A percentile compares a stretch with the other conserved stretches of the same genome.
Conservation (phyloP, 1,140 invertebrate species). For the Pteromalus puparum region DNA sequence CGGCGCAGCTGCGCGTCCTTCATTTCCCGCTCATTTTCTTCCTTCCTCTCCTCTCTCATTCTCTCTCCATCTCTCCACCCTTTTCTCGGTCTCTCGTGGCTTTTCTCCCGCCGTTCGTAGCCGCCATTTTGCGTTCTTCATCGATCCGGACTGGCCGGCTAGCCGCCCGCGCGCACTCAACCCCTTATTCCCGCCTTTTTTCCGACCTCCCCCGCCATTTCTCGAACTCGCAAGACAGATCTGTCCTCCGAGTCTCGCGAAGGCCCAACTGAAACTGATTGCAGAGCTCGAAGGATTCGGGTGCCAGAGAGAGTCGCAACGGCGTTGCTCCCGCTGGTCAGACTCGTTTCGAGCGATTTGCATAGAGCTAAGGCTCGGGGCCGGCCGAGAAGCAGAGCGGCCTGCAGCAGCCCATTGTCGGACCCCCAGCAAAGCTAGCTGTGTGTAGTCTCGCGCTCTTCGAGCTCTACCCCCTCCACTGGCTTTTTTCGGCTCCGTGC, state of each 20-base stretch:
- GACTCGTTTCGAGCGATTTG: constrained; percentile 71
- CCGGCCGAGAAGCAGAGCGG: constrained; percentile 61
- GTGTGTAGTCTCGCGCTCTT: background rate
- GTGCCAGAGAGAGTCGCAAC: background rate
- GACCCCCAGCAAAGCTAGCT: constrained; percentile 70
- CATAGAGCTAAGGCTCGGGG: constrained; percentile 71
- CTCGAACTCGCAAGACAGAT: background rate
- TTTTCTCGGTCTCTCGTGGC: constrained; percentile 48
- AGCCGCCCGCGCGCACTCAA: background rate
- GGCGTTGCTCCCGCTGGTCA: constrained; percentile 58
- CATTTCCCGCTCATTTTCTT: constrained; percentile 47
- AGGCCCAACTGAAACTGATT: constrained; percentile 31
- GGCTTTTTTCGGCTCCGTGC: background rate
- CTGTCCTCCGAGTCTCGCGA: constrained; percentile 10
- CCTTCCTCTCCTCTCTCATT: constrained; percentile 34
- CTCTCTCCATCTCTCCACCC: constrained; percentile 28
- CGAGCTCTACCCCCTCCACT: constrained; percentile 57
- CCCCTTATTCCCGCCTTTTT: too few species aligned
- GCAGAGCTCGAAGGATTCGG: background rate
- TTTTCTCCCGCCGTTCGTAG: constrained; percentile 33
- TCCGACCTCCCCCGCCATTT: background rate
- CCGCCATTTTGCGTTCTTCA: constrained; percentile 53
- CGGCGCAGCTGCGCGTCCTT: constrained; percentile 35
- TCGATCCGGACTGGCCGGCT: constrained; percentile 20
- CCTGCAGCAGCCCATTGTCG: constrained; percentile 64